Evolutionary conservation across 2,797 vertebrate species (phyloP).

Genomic region (Enteromius treurensis): DNA sequence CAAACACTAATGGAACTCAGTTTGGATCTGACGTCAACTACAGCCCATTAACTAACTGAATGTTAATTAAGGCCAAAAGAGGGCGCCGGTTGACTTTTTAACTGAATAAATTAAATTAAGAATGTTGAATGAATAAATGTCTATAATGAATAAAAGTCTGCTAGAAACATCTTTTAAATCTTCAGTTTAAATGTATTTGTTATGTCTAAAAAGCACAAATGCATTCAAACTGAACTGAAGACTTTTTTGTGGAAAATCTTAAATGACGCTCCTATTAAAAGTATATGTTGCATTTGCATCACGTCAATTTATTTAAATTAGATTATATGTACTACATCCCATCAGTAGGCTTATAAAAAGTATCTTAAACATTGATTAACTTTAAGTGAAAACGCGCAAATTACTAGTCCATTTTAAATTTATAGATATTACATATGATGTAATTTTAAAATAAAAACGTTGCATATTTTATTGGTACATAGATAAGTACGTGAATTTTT

Average conservation of each 20-base stretch:
- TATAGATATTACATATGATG: background rate
- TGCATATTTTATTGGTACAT: background rate
- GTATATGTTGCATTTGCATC: background rate
- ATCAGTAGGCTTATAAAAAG: background rate
- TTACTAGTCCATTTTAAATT: background rate
- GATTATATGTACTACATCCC: background rate
- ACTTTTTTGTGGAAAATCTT: background rate
- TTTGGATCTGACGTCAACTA: constrained; percentile 3
- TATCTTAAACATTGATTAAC: background rate
- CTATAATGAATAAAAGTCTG: background rate
- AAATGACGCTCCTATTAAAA: background rate
- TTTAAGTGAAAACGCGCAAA: background rate
- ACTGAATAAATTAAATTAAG: background rate
- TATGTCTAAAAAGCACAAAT: background rate
- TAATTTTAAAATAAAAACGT: background rate
- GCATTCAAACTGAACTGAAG: no score
- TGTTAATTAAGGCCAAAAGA: constrained; percentile 21
- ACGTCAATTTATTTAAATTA: background rate
- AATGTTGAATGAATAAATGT: background rate
- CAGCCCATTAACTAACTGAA: background rate
- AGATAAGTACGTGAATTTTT: background rate
- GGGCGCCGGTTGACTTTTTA: constrained; percentile 1
- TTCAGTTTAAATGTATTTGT: background rate
- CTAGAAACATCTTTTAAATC: background rate
- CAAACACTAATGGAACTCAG: constrained; percentile 13